Evolutionary conservation across 2,113 vertebrate species (phyloP), one percentile per base, ranked within the genome.

Genomic region (Grammomys surdaster): DNA sequence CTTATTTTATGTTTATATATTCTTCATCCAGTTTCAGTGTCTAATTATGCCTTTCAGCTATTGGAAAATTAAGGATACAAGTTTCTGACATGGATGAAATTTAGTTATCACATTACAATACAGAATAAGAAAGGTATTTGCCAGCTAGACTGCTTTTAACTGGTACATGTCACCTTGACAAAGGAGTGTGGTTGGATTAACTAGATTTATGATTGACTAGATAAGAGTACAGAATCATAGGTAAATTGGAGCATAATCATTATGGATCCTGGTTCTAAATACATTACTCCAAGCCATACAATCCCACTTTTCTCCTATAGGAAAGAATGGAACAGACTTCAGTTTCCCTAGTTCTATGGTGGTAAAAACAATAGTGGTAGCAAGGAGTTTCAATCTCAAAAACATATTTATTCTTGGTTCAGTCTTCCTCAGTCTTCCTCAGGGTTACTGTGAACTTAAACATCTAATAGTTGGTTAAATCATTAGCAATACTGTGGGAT

Each of bases 1-100:
- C 28, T 96, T 93, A 36, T 65, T 91, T 90, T 56, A 51, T 7
- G 65, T 89, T 60, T 63, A 89, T 46, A 77, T 58, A 80, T 4
- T 3, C 24, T 5, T 93, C 60, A 81, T 20, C 54, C n/a, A 88
- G 63, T 4, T 92, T 89, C 28, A 87, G 33, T 40, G 60, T 75
- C 56, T 95, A 93, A 51, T 19, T 33, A 85, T 85, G 33, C 10
- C 9, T 95, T 95, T 90, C 40, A 43, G 0, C 90, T 22, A 88
- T 10, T n/a, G 11, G 2, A 91, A 13, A 78, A 10, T n/a, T 75
- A 40, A 28, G 19, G 9, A 40, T 70, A 58, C 14, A 81, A 60
- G 14, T 36, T 89, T 58, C 46, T 81, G 60, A 16, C 9, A 75
- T 56, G n/a, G 63, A 2, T 80, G 3, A 81, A 96, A 93, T 1